These are phyloP conservation scores for Eospalax fontanierii DNA, from an alignment of 2,797 vertebrate species.

Conservation along the genomic window DNA sequence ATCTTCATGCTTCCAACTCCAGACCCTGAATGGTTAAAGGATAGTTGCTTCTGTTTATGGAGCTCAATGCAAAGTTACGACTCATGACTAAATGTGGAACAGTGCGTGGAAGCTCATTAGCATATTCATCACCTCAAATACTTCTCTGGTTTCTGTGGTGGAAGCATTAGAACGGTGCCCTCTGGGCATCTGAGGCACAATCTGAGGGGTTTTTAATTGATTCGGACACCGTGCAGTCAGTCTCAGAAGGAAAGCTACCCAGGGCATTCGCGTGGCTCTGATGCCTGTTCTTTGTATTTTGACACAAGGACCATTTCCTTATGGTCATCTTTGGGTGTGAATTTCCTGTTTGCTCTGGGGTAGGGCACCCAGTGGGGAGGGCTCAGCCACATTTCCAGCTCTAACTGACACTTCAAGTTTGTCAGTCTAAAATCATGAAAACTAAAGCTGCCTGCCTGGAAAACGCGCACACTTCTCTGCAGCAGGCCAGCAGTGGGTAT, in stretches of 20 bases:
- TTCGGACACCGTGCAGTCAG: background rate
- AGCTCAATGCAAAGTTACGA: background rate
- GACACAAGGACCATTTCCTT: too few species aligned
- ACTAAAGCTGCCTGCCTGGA: background rate
- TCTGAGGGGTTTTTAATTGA: too few species aligned
- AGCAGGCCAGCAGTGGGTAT: background rate
- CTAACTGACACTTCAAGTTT: background rate
- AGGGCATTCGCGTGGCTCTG: fast-evolving
- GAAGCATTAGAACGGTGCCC: background rate
- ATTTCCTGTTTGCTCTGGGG: too few species aligned
- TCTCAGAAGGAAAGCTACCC: too few species aligned
- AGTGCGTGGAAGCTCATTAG: background rate
- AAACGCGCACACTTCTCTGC: background rate
- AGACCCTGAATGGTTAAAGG: too few species aligned
- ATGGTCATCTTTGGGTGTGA: too few species aligned
- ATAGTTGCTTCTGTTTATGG: fast-evolving
- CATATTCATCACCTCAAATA: background rate
- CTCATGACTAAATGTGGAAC: background rate
- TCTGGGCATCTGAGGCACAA: background rate
- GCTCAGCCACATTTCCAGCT: fast-evolving
- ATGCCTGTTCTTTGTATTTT: too few species aligned
- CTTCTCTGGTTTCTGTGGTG: background rate
- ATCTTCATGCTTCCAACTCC: background rate
- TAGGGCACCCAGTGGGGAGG: fast-evolving
- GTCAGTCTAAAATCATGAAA: background rate